Evolutionary conservation across 2,888 invertebrate genomes (phyloP), one percentile per base, ranked within the genome.

Genomic region (Margaritifera margaritifera): DNA sequence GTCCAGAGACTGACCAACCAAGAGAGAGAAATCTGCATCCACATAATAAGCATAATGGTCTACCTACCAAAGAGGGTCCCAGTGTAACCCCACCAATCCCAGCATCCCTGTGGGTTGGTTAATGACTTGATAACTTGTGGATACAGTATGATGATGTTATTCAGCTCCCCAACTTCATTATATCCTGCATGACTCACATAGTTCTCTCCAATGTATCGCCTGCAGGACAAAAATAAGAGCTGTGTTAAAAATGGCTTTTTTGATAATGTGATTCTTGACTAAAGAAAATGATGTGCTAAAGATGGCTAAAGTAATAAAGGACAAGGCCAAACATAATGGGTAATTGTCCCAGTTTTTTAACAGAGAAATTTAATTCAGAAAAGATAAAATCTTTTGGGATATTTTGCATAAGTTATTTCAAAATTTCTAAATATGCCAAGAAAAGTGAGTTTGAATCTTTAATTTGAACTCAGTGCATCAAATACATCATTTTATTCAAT

Each of bases 61-160:
- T 24, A 67, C 67, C 66, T 74, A 82, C 84, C 81, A 67, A 77
- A 84, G 20, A 73, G 60, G 8, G 64, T 11, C 6, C 81, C 82
- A 1, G 81, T 83, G 61, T 84, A 86, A 6, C 83, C 86, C 70
- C 74, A 84, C 85, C 86, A 85, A 64, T 86, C 86, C 84, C 84
- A 86, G 71, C 85, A 86, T 1, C 86, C 85, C n/a, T 80, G 66
- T 11, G 73, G 77, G 58, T 86, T 86, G 8, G 75, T 62, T 1
- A 68, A 27, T 5, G 69, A 22, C 15, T 62, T 74, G 18, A 64
- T 72, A 19, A 72, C 77, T 68, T 86, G 86, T 24, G 86, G 86
- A 71, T 85, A 86, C 22, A 86, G 71, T 22, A 86, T 80, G 67
- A 86, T 83, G 67, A 86, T 82, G 66, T 85, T 76, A 63, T 86